Evolutionary conservation across 2,797 vertebrate genomes (phyloP).

Genomic region (Fistularia tabacaria): DNA sequence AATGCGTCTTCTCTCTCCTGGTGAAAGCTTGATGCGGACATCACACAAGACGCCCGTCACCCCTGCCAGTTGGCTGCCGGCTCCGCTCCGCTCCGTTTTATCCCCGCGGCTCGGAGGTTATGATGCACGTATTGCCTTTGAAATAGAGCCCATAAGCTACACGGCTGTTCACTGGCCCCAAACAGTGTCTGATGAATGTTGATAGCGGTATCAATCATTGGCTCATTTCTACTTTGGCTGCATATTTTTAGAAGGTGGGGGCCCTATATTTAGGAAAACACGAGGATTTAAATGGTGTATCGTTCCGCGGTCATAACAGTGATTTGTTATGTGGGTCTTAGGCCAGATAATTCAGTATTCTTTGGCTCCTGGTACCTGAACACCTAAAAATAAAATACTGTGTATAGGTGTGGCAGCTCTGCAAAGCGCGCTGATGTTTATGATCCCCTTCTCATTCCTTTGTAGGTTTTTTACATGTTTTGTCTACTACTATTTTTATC

Average conservation of each 20-base stretch:
- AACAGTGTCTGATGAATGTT: slow-evolving; percentile 32
- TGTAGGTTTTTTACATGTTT: background rate
- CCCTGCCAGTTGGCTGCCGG: slow-evolving; percentile 1
- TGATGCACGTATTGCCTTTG: slow-evolving; percentile 30
- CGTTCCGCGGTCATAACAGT: too few relatives aligned
- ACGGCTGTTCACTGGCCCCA: slow-evolving; percentile 26
- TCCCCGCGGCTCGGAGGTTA: slow-evolving; percentile 14
- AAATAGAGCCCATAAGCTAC: slow-evolving; percentile 43
- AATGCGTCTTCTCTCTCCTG: too few relatives aligned
- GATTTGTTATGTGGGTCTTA: too few relatives aligned
- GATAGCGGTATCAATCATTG: slow-evolving; percentile 24
- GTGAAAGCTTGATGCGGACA: too few relatives aligned
- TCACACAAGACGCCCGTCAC: background rate
- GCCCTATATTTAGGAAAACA: slow-evolving; percentile 3
- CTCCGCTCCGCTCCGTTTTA: slow-evolving; percentile 22
- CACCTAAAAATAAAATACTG: slow-evolving; percentile 3
- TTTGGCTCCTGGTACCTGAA: background rate
- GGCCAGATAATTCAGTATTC: too few relatives aligned
- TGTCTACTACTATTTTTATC: too few relatives aligned
- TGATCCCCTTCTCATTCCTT: slow-evolving; percentile 15
- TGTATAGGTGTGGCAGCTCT: slow-evolving; percentile 1
- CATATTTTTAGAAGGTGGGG: background rate
- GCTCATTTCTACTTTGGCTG: slow-evolving; percentile 6
- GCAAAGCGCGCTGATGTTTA: background rate
- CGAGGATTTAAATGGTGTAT: background rate